Percentiles rank a stretch among this genome's conserved stretches.
These are phyloP conservation scores for Acleris emargana DNA, from an alignment of 2,888 invertebrate species.

Conservation along the genomic window DNA sequence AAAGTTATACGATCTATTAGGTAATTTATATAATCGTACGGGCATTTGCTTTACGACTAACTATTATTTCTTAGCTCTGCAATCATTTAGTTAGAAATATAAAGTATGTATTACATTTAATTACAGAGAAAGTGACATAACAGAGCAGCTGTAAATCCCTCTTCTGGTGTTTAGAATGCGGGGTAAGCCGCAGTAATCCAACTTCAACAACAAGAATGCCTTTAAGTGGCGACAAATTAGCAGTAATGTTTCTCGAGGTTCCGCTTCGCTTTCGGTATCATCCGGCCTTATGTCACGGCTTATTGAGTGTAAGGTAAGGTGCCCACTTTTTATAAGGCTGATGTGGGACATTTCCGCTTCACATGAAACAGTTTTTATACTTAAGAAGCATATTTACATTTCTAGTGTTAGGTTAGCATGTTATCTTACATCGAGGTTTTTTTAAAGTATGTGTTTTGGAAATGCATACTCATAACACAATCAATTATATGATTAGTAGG, in stretches of 20 bases:
- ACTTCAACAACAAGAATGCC: constrained; percentile 4
- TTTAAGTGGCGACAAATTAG: constrained; percentile 39
- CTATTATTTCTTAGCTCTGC: not conserved
- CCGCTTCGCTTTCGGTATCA: constrained; percentile 45
- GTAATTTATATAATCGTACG: too few relatives aligned
- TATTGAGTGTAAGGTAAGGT: constrained; percentile 21
- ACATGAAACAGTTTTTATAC: too few relatives aligned
- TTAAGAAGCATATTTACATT: too few relatives aligned
- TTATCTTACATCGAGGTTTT: too few relatives aligned
- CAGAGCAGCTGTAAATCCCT: constrained; percentile 5
- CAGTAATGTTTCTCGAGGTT: constrained; percentile 45
- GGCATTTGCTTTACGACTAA: not conserved
- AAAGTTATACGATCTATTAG: too few relatives aligned
- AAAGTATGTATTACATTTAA: constrained; percentile 3
- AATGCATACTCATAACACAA: too few relatives aligned
- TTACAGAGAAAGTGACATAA: constrained; percentile 22
- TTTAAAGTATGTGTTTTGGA: too few relatives aligned
- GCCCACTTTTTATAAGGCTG: not conserved
- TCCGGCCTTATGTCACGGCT: constrained; percentile 42
- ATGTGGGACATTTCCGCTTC: too few relatives aligned
- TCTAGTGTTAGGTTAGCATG: too few relatives aligned
- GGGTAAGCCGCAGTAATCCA: not conserved
- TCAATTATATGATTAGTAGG: too few relatives aligned
- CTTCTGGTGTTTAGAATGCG: constrained; percentile 1
- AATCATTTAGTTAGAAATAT: constrained; percentile 4